Percentiles rank a stretch among this genome's conserved stretches.
These are phyloP conservation scores for Drosophila seclusa DNA, from an alignment of 2,888 invertebrate species.

Conservation along the genomic window DNA sequence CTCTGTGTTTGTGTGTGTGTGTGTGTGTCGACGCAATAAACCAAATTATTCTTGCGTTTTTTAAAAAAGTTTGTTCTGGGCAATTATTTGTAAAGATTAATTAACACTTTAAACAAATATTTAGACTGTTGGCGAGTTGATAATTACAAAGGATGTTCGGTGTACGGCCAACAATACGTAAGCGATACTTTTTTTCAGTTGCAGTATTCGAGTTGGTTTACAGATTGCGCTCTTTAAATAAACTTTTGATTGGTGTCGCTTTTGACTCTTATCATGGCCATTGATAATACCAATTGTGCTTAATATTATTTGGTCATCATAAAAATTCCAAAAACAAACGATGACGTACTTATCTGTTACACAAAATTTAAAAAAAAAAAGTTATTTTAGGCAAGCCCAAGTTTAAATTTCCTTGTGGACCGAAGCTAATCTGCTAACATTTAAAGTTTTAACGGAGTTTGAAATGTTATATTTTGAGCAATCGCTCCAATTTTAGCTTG, in stretches of 20 bases:
- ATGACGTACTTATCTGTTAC: not conserved
- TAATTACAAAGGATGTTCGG: conserved; percentile 64
- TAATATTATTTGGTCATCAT: not conserved
- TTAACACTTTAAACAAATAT: conserved; percentile 80
- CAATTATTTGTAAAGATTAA: conserved; percentile 80
- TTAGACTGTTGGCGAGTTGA: conserved; percentile 62
- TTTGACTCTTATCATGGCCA: not conserved
- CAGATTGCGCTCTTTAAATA: conserved; percentile 2
- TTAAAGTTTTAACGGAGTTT: no score
- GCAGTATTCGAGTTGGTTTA: conserved; percentile 3
- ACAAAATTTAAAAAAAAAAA: not conserved
- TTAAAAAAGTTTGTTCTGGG: conserved; percentile 72
- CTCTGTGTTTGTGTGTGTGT: conserved; percentile 29
- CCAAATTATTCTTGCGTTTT: conserved; percentile 79
- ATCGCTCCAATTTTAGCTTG: not conserved
- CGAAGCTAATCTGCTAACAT: not conserved
- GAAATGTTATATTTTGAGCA: not conserved
- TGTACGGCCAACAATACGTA: conserved; percentile 1
- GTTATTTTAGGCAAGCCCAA: not conserved
- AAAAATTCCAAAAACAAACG: not conserved
- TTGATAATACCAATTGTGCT: not conserved
- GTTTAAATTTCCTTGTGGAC: not conserved
- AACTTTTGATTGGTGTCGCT: not conserved
- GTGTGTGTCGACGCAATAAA: conserved; percentile 57
- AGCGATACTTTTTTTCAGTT: conserved; percentile 16